These are phyloP conservation scores for Helostoma temminkii DNA, from an alignment of 2,797 vertebrate species.

Conservation along the genomic window DNA sequence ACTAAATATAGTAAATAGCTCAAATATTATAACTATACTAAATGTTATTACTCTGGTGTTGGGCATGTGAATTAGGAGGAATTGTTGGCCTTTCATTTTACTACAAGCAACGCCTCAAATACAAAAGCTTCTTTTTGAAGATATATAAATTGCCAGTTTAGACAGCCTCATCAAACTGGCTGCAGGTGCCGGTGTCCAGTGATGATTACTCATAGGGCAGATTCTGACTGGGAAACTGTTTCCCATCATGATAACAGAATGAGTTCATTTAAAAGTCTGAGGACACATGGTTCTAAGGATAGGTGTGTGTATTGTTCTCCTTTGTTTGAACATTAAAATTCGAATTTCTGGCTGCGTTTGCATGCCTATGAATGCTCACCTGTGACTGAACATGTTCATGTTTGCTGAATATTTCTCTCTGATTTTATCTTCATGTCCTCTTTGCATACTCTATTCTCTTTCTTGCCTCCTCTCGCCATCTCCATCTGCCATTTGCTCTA, in stretches of 20 bases:
- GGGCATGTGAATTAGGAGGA: background rate
- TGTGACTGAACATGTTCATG: background rate
- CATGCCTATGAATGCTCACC: background rate
- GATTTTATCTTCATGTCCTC: background rate
- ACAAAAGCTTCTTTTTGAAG: background rate
- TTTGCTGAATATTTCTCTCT: conserved; percentile 9
- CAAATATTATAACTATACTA: too few species aligned
- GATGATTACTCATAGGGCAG: conserved; percentile 98
- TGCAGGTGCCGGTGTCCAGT: conserved; percentile 71
- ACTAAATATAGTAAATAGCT: background rate
- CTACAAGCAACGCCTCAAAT: conserved; percentile 4
- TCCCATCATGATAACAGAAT: conserved; percentile 77
- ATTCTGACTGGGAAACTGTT: conserved; percentile 89
- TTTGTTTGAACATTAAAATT: background rate
- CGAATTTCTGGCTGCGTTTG: background rate
- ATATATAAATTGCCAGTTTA: background rate
- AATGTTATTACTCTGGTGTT: background rate
- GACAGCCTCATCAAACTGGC: conserved; percentile 29
- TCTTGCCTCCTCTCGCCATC: background rate
- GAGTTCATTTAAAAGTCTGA: conserved; percentile 73
- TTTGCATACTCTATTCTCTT: conserved; percentile 1
- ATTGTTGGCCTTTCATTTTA: background rate
- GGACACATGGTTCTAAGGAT: conserved; percentile 59
- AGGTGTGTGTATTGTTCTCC: background rate
- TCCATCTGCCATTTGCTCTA: background rate